These are phyloP conservation scores for Climacteris rufus DNA, from an alignment of 2,113 vertebrate species.

Conservation along the genomic window DNA sequence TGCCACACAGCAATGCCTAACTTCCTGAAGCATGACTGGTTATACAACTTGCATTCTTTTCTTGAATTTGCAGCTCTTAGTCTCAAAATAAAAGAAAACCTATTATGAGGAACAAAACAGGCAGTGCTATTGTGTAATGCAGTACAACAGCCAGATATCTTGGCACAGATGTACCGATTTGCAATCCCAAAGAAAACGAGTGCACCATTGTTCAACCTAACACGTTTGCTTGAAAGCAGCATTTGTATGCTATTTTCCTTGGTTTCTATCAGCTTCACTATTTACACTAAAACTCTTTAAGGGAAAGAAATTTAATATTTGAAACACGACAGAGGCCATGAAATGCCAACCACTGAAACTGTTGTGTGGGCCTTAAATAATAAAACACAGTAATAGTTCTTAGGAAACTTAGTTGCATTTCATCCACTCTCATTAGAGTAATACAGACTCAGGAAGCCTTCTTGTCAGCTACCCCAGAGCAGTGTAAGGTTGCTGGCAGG, in stretches of 20 bases:
- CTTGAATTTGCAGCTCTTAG: not conserved
- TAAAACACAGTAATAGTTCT: not conserved
- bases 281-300: not conserved
- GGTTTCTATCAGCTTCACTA: not conserved
- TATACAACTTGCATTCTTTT: not conserved
- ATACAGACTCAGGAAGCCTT: not conserved
- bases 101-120: not conserved
- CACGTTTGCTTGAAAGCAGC: not conserved
- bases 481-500: not conserved
- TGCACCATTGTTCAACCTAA: not conserved
- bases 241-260: not conserved
- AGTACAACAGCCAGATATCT: not conserved
- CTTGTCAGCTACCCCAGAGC: not conserved
- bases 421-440: not conserved
- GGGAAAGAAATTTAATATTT: not conserved
- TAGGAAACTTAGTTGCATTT: not conserved
- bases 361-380: not conserved
- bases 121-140: not conserved
- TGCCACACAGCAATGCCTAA: not conserved
- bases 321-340: not conserved
- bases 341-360: not conserved
- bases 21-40: not conserved
- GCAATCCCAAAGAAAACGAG: not conserved
- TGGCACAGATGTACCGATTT: not conserved
- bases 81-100: not conserved